Percentiles rank a stretch among this genome's conserved stretches.
Conservation (phyloP, 2,113 vertebrate genomes). For the Prunella fulvescens region DNA sequence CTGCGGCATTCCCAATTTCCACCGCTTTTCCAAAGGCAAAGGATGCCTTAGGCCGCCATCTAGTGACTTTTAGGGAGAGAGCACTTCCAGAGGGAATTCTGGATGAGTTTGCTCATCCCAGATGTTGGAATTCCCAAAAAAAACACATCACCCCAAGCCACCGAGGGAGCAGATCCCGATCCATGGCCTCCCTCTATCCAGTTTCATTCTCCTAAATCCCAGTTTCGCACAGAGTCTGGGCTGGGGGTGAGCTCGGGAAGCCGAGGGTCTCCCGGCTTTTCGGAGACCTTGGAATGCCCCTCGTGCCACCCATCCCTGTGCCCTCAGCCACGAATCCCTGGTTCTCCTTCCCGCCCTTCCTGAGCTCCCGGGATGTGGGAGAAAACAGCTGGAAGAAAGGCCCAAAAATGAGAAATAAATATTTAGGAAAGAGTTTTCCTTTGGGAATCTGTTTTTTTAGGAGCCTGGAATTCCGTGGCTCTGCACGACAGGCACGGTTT, state of each 20-base stretch:
- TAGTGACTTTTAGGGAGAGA: neutral
- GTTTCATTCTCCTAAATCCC: neutral
- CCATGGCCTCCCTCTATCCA: fast-evolving
- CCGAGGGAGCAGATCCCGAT: fast-evolving
- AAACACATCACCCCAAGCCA: neutral
- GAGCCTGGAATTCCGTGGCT: neutral
- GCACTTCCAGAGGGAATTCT: fast-evolving
- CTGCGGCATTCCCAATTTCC: neutral
- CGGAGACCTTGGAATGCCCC: neutral
- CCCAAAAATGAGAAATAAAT: neutral
- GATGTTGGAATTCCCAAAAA: too few species aligned
- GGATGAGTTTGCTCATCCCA: neutral
- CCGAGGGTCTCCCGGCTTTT: neutral
- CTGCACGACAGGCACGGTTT: neutral
- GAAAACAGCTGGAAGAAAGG: neutral
- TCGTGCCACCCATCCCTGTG: fast-evolving
- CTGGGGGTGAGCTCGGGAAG: neutral
- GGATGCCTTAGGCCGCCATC: conserved; percentile 42
- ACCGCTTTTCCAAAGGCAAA: neutral
- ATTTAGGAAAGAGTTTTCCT: neutral
- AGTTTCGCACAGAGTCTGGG: neutral
- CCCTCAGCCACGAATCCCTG: neutral
- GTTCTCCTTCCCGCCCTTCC: neutral
- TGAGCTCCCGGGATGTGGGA: fast-evolving
- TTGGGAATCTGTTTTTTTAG: neutral